Evolutionary conservation across 2,113 vertebrate genomes (phyloP).

Genomic region (Gavia stellata): DNA sequence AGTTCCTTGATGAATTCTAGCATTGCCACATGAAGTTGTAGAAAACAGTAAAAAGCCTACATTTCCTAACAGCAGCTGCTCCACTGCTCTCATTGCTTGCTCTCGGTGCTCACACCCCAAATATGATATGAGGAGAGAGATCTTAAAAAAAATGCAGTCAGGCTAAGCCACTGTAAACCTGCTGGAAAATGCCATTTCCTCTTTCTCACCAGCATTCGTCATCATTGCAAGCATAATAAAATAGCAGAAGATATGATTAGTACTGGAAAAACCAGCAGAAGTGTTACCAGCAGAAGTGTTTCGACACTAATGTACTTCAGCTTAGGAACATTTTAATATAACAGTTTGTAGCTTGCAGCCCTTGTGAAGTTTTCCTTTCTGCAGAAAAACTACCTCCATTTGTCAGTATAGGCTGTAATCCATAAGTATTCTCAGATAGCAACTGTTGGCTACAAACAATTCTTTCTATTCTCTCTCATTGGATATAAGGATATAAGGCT

Average conservation of each 20-base stretch:
- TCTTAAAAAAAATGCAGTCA: background rate
- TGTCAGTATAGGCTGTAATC: background rate
- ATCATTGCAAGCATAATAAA: background rate
- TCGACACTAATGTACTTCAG: background rate
- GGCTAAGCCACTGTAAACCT: background rate
- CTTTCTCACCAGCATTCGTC: background rate
- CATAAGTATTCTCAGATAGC: background rate
- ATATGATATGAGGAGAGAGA: background rate
- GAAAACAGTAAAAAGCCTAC: background rate
- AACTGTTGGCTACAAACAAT: background rate
- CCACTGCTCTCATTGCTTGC: background rate
- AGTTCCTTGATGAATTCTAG: background rate
- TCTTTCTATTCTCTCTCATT: background rate
- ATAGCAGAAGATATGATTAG: background rate
- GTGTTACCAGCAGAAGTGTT: background rate
- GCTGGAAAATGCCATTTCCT: background rate
- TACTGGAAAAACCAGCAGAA: background rate
- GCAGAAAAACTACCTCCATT: background rate
- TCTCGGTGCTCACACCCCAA: background rate
- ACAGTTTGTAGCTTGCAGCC: background rate
- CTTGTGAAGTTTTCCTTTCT: background rate
- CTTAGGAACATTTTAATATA: background rate
- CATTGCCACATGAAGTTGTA: background rate
- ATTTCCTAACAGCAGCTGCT: background rate
- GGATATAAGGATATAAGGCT: background rate